phyloP scores from a whole-genome alignment of 1,140 invertebrate genomes.

The Lycorma delicatula region DNA sequence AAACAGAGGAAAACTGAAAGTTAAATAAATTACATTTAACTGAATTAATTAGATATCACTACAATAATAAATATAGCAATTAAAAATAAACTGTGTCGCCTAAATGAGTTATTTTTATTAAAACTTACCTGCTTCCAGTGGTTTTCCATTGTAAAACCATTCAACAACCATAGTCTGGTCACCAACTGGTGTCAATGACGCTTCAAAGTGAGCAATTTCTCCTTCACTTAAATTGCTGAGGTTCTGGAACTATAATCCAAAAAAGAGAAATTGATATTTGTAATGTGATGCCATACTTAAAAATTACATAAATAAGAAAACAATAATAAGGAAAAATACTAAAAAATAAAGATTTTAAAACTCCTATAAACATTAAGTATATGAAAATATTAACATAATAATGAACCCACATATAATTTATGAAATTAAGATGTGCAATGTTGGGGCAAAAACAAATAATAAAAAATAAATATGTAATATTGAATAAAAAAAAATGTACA shows the following conservation, averaged over 20 bases:
- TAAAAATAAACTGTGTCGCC: too few relatives aligned
- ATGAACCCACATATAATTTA: too few relatives aligned
- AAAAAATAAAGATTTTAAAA: neutral
- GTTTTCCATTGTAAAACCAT: constrained; percentile 93
- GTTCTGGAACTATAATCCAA: constrained; percentile 52
- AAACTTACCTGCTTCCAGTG: constrained; percentile 65
- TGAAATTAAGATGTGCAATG: too few relatives aligned
- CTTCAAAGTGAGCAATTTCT: constrained; percentile 90
- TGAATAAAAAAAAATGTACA: too few relatives aligned
- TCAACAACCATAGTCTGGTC: constrained; percentile 95
- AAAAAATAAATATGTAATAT: too few relatives aligned
- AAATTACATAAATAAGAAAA: neutral
- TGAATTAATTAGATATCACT: too few relatives aligned
- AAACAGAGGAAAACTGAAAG: too few relatives aligned
- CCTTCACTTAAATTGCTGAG: constrained; percentile 75
- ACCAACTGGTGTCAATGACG: constrained; percentile 82
- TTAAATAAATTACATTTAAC: too few relatives aligned
- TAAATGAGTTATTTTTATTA: neutral
- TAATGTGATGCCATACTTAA: neutral
- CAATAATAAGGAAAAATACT: neutral
- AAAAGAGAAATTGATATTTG: neutral
- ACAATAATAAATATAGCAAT: too few relatives aligned
- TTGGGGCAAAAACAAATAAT: too few relatives aligned
- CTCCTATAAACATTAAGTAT: too few relatives aligned
- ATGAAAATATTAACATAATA: too few relatives aligned